phyloP scores from a whole-genome alignment of 2,888 invertebrate species.

The Silvanus unidentatus region DNA sequence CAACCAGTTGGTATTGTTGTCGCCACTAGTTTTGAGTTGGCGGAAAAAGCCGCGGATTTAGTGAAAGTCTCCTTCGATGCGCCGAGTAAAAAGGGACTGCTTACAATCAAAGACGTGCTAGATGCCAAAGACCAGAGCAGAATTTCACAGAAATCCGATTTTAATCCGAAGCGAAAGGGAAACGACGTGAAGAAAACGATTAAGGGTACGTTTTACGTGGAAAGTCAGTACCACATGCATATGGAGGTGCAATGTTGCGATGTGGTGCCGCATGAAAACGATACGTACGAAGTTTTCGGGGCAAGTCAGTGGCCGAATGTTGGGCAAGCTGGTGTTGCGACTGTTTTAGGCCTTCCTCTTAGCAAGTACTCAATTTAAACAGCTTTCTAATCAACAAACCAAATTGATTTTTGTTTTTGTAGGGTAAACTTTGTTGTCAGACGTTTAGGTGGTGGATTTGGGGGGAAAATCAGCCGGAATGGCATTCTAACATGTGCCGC shows the following conservation, averaged over 20 bases:
- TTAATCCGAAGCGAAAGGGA: constrained; percentile 41
- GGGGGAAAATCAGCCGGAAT: constrained; percentile 66
- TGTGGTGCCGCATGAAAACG: constrained; percentile 60
- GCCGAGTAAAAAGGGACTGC: constrained; percentile 44
- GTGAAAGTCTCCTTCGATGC: constrained; percentile 55
- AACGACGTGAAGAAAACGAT: constrained; percentile 46
- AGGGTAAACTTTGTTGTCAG: constrained; percentile 68
- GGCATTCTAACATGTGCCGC: constrained; percentile 57
- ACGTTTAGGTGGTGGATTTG: constrained; percentile 77
- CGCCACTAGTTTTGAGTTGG: constrained; percentile 56
- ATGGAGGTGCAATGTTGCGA: constrained; percentile 69
- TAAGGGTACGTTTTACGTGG: constrained; percentile 53
- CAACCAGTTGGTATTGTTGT: constrained; percentile 72
- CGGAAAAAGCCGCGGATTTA: constrained; percentile 53
- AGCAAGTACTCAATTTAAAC: constrained; percentile 50
- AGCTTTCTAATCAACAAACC: neutral
- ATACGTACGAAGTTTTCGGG: constrained; percentile 59
- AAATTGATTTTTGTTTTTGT: constrained; percentile 14
- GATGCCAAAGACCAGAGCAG: constrained; percentile 45
- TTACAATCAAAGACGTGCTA: constrained; percentile 50
- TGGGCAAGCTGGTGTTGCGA: constrained; percentile 51
- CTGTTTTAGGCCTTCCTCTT: constrained; percentile 52
- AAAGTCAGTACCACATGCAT: constrained; percentile 68
- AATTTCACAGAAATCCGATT: constrained; percentile 39
- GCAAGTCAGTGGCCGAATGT: constrained; percentile 62